Evolutionary conservation across 2,113 vertebrate species (phyloP), one percentile per base, ranked within the genome.

Genomic region (Actenoides hombroni): DNA sequence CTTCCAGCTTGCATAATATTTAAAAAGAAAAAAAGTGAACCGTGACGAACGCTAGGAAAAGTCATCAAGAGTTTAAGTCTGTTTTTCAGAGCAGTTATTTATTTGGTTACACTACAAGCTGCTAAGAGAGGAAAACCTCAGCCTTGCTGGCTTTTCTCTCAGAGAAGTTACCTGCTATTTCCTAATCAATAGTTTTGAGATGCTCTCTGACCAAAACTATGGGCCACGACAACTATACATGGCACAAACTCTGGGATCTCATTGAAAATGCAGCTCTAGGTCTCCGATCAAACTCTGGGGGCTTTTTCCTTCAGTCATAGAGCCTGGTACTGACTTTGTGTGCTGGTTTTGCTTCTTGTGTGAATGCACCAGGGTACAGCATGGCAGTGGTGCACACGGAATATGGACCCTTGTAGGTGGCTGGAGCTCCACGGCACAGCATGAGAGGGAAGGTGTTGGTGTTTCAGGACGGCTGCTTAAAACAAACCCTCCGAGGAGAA

Each of bases 341-440:
- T 37, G 6, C 24, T 61, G 3, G 2, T 68, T 74, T 63, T 68
- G 29, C 21, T 91, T 31, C 42, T 44, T 63, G 26, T 61, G 37
- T 57, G 18, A 37, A n/a, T 57, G 16, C 19, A 14, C 24, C 94
- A 99, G 98, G 98, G 51, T 99, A 98, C 91, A 97, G 98, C 1
- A 92, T 98, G 86, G 92, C 93, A 0, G 96, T 97, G 33, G 97
- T 95, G 14, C 76, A 31, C 44, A 78, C 80, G 51, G 20, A 28
- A 20, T 8, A 10, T 1, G 93, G 92, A 16, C 51, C 81, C 25
- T 71, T 97, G 33, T 98, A 95, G 1, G 63, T 98, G 54, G 97
- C 98, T 1, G 98, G 98, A 23, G 98, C 98, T 46, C 98, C 98
- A 8, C 88, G 96, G 17, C 93, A 98, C 90, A 95, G 95, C 74